Base-by-base conservation (phyloP, 2,113 vertebrate genomes). In the Pelmatolapia mariae region DNA sequence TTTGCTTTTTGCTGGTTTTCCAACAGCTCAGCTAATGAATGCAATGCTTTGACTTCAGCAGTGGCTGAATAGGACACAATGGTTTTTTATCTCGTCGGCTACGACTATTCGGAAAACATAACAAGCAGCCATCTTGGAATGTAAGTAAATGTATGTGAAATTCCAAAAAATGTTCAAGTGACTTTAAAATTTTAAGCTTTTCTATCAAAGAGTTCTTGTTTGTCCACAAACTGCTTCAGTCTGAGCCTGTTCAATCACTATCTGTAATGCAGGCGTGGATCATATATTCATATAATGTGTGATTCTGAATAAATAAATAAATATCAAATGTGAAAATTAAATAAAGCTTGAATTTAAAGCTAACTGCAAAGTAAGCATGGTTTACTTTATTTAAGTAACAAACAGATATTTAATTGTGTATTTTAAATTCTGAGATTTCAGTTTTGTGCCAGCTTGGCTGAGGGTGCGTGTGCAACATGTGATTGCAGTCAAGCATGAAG, bases 381-480 rank as follows among this genome's bases (percentile, higher is more conserved):
- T 19, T 19, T 31, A 5, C 16, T 76, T 50, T 29, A 50, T 31
- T 76, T 50, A 76, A 50, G 71, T 31, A 50, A 33, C 10, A 52
- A 78, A 8, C 7, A 52, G 73, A 78, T 78, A 4, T 78, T 18
- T 52, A 33, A 52, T 52, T 78, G 45, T 78, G 73, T 12, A 78
- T 78, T 33, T 78, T n/a, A 78, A 50, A 78, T 50, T 78, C n/a
- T 78, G 45, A 33, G 26, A 52, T 52, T 52, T 52, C 45, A 78
- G 43, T 50, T 76, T 50, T 19, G 24, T 76, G 24, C 43, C 71
- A 76, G 16, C 26, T 50, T 76, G 24, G 31, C 3, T 29, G 40
- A 47, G 24, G 4, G 24, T 76, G 71, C 2, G 4, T 19, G 40
- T 47, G 43, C 15, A 76, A 29, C 43, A 68, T 24, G 24, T 76